A percentile compares a stretch with the other conserved stretches of the same genome.
Evolutionary conservation across 2,113 vertebrate species (phyloP).

Genomic region (Sinocyclocheilus rhinocerous): DNA sequence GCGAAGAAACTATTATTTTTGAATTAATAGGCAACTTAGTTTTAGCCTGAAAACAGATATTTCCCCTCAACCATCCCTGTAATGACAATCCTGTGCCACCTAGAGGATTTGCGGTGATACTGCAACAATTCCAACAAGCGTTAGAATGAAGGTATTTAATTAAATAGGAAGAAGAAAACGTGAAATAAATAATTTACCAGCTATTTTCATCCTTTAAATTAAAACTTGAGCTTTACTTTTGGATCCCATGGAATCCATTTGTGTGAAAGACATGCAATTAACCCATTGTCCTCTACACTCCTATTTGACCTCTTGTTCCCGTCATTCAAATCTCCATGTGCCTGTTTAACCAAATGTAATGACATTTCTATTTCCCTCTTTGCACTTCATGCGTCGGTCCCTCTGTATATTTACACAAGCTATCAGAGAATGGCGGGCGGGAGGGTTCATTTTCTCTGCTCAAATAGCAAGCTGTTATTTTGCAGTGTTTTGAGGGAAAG

Average conservation of each 20-base stretch:
- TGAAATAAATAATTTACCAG: too few species aligned
- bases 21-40: neutral
- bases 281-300: neutral
- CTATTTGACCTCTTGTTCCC: neutral
- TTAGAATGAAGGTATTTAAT: neutral
- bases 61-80: neutral
- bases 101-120: neutral
- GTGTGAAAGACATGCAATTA: neutral
- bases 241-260: neutral
- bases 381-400: neutral
- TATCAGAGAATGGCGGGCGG: constrained; percentile 29
- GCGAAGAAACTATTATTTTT: neutral
- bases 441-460: constrained; percentile 32
- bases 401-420: constrained; percentile 46
- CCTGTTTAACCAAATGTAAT: constrained; percentile 23
- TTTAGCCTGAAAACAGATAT: neutral
- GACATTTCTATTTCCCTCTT: constrained; percentile 43
- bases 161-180: neutral
- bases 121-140: constrained; percentile 2
- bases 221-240: neutral
- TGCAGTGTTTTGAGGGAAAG: neutral
- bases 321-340: neutral
- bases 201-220: neutral
- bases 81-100: constrained; percentile 6
- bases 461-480: constrained; percentile 40